A percentile compares a stretch with the other conserved stretches of the same genome.
phyloP scores from a whole-genome alignment of 2,113 vertebrate genomes.

The Rhinolophus sinicus region DNA sequence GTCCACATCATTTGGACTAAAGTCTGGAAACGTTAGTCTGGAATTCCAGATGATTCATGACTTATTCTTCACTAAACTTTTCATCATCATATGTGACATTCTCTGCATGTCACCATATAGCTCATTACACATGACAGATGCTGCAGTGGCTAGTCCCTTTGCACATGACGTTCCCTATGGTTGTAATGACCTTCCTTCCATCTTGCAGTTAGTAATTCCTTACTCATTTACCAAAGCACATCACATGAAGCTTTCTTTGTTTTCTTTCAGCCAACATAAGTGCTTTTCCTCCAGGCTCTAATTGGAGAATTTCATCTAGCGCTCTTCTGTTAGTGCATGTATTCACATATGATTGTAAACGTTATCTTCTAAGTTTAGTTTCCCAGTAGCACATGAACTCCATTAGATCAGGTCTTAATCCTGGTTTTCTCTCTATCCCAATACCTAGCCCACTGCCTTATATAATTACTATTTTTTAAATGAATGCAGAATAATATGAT shows the following conservation, averaged over 20 bases:
- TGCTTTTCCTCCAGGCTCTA: neutral
- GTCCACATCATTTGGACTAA: neutral
- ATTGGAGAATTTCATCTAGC: neutral
- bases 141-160: neutral
- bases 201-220: neutral
- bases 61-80: neutral
- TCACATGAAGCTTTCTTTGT: neutral
- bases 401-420: neutral
- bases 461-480: neutral
- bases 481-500: neutral
- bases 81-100: neutral
- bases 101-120: neutral
- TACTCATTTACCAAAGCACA: neutral
- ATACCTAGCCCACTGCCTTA: neutral
- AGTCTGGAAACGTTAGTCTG: neutral
- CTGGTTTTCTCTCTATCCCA: neutral
- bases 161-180: neutral
- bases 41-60: neutral
- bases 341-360: neutral
- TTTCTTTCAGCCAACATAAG: neutral
- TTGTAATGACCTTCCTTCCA: neutral
- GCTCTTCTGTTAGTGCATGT: neutral
- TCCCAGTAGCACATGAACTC: neutral
- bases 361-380: neutral
- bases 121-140: fast-evolving